Percentiles rank a stretch among this genome's conserved stretches.
Conservation (phyloP, 2,797 vertebrate genomes). For the Buceros bicornis region DNA sequence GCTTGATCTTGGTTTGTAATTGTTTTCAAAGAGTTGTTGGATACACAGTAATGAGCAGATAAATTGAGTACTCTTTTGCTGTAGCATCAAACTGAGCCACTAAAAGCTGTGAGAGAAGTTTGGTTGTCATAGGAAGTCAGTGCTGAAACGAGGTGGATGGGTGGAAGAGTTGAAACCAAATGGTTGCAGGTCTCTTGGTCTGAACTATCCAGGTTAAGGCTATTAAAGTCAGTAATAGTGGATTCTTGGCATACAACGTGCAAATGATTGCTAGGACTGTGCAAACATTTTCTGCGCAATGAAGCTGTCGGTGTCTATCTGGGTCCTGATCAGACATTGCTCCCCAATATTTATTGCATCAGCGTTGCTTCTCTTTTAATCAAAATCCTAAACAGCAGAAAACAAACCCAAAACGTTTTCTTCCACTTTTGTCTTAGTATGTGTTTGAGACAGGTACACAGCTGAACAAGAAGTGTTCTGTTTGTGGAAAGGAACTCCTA, state of each 20-base stretch:
- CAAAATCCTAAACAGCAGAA: neutral
- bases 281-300: neutral
- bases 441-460: neutral
- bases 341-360: neutral
- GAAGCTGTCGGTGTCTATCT: neutral
- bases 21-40: neutral
- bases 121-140: neutral
- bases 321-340: neutral
- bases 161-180: neutral
- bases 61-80: neutral
- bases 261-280: neutral
- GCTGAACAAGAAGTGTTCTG: neutral
- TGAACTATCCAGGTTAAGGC: neutral
- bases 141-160: neutral
- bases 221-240: neutral
- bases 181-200: neutral
- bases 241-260: neutral
- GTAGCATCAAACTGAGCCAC: neutral
- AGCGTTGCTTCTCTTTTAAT: neutral
- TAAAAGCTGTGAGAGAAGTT: neutral
- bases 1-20: neutral
- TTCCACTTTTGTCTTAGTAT: neutral
- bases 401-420: neutral
- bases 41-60: neutral
- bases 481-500: neutral